Evolutionary conservation across 2,797 vertebrate species (phyloP), one percentile per base, ranked within the genome.

Genomic region (Ataeniobius toweri): DNA sequence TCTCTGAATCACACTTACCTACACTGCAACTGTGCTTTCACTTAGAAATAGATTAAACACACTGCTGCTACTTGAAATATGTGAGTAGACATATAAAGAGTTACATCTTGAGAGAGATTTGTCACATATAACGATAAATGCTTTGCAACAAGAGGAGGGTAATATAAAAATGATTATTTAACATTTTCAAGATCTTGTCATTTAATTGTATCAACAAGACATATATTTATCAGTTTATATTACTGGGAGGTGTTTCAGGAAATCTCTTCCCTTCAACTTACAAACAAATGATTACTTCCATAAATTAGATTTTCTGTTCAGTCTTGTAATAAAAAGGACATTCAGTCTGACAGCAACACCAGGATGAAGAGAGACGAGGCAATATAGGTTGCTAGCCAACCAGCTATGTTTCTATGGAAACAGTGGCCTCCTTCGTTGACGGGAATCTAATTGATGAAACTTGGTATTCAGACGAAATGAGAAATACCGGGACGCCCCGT

Each of bases 341-440:
- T 85, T 5, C 20, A 65, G 61, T 70, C 68, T 81, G 80, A 87
- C 72, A 71, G 83, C 36, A 59, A 59, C 71, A 80, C 77, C 76
- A 67, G 61, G 61, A 84, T 78, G 76, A 78, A 86, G 87, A 78
- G 76, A 86, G 59, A 59, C 14, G 70, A 56, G 77, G 79, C 53
- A 56, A 28, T 76, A 58, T 75, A 82, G 77, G 85, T 88, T 90
- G 87, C 82, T 88, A 85, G 65, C 74, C 81, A 88, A 87, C 87
- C 82, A 68, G 63, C 77, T 63, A 89, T 53, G 91, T 93, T 90
- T 86, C 92, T 85, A 92, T 92, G 91, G 91, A 75, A 92, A 92
- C 92, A 80, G 82, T 3, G 63, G 68, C 73, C 75, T 44, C 79
- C 81, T 69, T 86, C 73, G 84, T 85, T 87, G 80, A 70, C 7